Percentiles rank a stretch among this genome's conserved stretches.
Conservation (phyloP, 92 coral and sea anemone species). For the Desmophyllum pertusum region DNA sequence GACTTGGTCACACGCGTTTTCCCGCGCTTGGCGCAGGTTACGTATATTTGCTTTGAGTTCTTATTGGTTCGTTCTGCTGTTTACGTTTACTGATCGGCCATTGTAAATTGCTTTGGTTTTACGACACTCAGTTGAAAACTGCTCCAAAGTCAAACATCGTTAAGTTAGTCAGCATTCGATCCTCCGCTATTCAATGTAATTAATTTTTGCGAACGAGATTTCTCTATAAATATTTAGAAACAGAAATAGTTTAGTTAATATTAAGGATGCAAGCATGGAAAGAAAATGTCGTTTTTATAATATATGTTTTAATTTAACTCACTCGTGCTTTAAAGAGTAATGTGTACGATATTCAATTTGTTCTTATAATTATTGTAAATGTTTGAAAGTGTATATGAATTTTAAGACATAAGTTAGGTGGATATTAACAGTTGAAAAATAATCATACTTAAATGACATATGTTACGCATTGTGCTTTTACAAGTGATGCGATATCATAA, state of each 20-base stretch:
- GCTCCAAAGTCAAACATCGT: too few relatives aligned
- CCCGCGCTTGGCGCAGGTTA: too few relatives aligned
- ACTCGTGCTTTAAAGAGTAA: constrained; percentile 15
- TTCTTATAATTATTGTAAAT: constrained; percentile 27
- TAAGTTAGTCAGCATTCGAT: background rate
- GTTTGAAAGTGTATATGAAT: constrained; percentile 15
- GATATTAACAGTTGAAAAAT: background rate
- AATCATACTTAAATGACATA: background rate
- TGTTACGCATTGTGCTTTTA: background rate
- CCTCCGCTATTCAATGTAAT: background rate
- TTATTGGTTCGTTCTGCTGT: too few relatives aligned
- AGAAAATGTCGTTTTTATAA: constrained; percentile 31
- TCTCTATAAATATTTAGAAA: constrained; percentile 5
- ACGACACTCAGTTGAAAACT: too few relatives aligned
- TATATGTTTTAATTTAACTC: constrained; percentile 34
- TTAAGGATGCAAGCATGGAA: constrained; percentile 19
- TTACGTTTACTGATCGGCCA: too few relatives aligned
- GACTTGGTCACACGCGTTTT: too few relatives aligned
- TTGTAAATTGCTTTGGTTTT: too few relatives aligned
- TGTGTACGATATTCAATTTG: constrained; percentile 27
- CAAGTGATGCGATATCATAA: background rate
- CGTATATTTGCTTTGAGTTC: too few relatives aligned
- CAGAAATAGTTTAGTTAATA: constrained; percentile 37
- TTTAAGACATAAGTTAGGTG: background rate
- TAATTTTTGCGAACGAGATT: background rate